Percentiles rank a stretch among this genome's conserved stretches.
These are phyloP conservation scores for Merops nubicus DNA, from an alignment of 2,113 vertebrate species.

Conservation along the genomic window DNA sequence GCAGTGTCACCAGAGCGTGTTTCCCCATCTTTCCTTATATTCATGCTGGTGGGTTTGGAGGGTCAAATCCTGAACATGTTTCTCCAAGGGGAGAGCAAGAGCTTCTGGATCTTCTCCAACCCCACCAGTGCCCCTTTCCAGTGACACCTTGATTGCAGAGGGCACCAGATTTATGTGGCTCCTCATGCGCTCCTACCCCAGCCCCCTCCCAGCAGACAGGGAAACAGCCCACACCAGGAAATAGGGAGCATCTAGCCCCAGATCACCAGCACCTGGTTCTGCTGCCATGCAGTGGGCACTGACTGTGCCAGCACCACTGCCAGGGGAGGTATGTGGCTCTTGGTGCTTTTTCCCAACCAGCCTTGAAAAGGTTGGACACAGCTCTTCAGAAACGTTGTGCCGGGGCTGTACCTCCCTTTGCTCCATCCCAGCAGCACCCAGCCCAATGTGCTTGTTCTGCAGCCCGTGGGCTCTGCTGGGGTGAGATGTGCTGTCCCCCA, in stretches of 20 bases:
- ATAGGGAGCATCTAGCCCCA: conserved; percentile 25
- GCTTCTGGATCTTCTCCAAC: not conserved
- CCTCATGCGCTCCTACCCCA: not conserved
- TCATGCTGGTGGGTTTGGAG: not conserved
- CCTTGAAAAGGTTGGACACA: not conserved
- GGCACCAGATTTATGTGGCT: not conserved
- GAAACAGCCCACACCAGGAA: conserved; percentile 12
- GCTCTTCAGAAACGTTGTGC: accelerated
- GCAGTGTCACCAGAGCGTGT: accelerated
- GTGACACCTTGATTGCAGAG: not conserved
- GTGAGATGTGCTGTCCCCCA: not conserved
- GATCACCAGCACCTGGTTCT: conserved; percentile 1
- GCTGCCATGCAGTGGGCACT: accelerated
- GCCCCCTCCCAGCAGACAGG: not conserved
- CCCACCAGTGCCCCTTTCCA: not conserved
- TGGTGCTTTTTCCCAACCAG: accelerated
- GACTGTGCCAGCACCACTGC: accelerated
- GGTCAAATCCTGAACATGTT: accelerated
- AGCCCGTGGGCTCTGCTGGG: not conserved
- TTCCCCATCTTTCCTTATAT: not conserved
- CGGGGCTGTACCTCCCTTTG: not conserved
- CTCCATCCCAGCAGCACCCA: accelerated
- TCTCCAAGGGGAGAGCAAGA: not conserved
- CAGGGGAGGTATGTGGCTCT: accelerated
- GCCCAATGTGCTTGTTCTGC: not conserved